Base-by-base conservation (phyloP, 1,140 invertebrate species). In the Zaprionus ghesquierei region DNA sequence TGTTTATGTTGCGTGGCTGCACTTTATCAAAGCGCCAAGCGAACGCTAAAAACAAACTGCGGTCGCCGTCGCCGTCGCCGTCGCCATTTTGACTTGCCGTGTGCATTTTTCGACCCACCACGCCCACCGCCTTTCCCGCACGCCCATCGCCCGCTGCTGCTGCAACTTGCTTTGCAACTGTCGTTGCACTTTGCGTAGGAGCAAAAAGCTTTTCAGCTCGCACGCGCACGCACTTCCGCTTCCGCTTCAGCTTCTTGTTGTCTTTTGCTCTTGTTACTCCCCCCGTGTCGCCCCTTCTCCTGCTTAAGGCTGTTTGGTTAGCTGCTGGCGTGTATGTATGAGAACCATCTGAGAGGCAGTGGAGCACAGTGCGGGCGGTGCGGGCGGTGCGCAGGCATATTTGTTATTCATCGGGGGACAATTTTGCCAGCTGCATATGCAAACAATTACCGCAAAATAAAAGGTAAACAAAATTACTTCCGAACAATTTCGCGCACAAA, bases 381-480 rank as follows among this genome's bases (percentile, higher is more conserved):
- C 23, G 18, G 58, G 25, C 5, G 22, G 23, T 13, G 25, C 3
- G 41, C 15, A 33, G 12, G 23, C 56, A 63, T 81, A 71, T 81
- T 79, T 78, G 59, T 87, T 81, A 76, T 71, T 74, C 78, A 75
- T 71, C 68, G 70, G 60, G 58, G 75, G 79, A 87, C 82, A 87
- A 82, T 87, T 87, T 82, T 70, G 64, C 35, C 75, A 77, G 79
- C 82, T 87, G 79, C 84, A 87, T 82, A 85, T 87, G 76, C 84
- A 87, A 87, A 81, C 82, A 87, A 87, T 87, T 87, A 82, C 76
- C 82, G 69, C 82, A 79, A 79, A 87, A 89, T 87, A 87, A 87
- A 81, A 87, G 82, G 82, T 79, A 87, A 87, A 87, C 82, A 87
- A 87, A 87, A 86, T 86, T 87, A 86, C 75, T 86, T 86, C 84